phyloP scores from a whole-genome alignment of 1,140 invertebrate genomes.

The Elysia chlorotica region DNA sequence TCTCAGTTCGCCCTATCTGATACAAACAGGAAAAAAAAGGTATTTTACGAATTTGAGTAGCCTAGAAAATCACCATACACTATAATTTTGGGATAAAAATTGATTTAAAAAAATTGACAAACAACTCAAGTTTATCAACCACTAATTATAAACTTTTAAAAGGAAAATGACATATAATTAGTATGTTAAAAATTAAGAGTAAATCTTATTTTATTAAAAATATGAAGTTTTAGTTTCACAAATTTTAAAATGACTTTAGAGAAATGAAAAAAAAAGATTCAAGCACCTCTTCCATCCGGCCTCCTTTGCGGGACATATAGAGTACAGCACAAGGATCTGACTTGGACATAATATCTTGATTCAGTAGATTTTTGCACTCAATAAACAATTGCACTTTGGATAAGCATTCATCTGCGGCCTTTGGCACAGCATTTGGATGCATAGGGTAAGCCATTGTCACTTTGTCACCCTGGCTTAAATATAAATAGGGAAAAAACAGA shows the following conservation, averaged over 20 bases:
- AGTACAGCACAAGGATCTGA: conserved; percentile 71
- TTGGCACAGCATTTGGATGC: background rate
- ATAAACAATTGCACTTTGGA: conserved; percentile 42
- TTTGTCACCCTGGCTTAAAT: background rate
- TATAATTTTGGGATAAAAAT: background rate
- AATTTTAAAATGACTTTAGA: too few species aligned
- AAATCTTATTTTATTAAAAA: background rate
- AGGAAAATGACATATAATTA: background rate
- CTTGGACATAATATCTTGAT: conserved; percentile 68
- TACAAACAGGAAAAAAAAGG: background rate
- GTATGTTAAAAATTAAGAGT: background rate
- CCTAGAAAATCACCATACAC: background rate
- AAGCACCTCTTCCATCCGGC: conserved; percentile 66
- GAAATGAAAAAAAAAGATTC: too few species aligned
- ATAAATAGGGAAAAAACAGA: background rate
- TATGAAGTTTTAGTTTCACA: too few species aligned
- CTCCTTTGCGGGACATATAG: conserved; percentile 60
- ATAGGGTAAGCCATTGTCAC: conserved; percentile 9
- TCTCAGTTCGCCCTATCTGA: conserved; percentile 68
- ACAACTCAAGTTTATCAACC: background rate
- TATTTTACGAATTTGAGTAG: background rate
- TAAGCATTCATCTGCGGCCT: conserved; percentile 25
- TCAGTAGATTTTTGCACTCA: conserved; percentile 63
- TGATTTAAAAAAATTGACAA: background rate
- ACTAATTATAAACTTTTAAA: background rate